A percentile compares a stretch with the other conserved stretches of the same genome.
Conservation (phyloP, 1,140 invertebrate genomes). For the Papilio polyxenes region DNA sequence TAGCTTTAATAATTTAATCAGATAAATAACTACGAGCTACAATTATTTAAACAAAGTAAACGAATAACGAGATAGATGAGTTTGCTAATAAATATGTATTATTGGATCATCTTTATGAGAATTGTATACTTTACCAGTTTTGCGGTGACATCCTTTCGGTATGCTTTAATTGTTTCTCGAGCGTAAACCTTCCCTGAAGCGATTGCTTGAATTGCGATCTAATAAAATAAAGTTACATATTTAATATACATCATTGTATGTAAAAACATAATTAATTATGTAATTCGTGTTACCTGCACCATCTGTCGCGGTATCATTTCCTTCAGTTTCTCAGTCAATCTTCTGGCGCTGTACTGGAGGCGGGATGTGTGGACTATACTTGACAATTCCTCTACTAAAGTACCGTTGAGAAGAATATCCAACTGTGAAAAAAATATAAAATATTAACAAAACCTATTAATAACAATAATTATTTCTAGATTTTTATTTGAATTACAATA, state of each 20-base stretch:
- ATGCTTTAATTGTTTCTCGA: constrained; percentile 92
- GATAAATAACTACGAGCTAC: too few species aligned
- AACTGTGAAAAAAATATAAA: constrained; percentile 81
- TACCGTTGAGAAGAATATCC: constrained; percentile 90
- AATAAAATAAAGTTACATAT: constrained; percentile 24
- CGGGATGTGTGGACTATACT: constrained; percentile 89
- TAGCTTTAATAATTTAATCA: too few species aligned
- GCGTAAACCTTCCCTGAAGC: constrained; percentile 92
- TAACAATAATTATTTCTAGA: too few species aligned
- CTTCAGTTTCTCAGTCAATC: constrained; percentile 89
- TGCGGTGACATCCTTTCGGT: constrained; percentile 95
- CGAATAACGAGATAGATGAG: too few species aligned
- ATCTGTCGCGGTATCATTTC: constrained; percentile 95
- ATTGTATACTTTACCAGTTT: constrained; percentile 88
- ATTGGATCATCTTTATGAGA: constrained; percentile 20
- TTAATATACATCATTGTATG: neutral
- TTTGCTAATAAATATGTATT: too few species aligned
- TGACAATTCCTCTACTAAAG: constrained; percentile 92
- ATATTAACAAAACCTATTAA: too few species aligned
- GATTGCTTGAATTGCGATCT: constrained; percentile 93
- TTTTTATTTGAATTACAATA: too few species aligned
- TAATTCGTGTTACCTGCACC: constrained; percentile 78
- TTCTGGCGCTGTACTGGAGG: constrained; percentile 85
- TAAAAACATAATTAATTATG: neutral
- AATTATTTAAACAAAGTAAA: too few species aligned